Evolutionary conservation across 2,113 vertebrate genomes (phyloP).

Genomic region (Parus major): DNA sequence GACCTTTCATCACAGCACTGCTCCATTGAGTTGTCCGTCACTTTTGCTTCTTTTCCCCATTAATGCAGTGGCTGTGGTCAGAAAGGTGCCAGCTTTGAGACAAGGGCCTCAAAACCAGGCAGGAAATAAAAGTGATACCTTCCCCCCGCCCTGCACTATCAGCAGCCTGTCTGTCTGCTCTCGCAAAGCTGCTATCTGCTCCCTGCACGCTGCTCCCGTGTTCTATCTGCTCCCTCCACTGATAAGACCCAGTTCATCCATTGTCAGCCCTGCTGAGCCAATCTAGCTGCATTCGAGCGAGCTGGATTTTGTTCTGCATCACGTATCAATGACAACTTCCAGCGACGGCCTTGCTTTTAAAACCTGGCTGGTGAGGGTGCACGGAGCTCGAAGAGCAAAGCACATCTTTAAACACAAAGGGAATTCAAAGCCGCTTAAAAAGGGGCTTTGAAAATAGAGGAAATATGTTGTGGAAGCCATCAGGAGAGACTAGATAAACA

Average conservation of each 20-base stretch:
- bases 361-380: not conserved
- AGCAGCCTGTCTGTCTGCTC: not conserved
- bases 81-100: constrained; percentile 26
- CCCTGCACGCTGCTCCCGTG: constrained; percentile 8
- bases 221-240: constrained; percentile 27
- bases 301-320: constrained; percentile 66
- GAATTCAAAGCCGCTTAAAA: constrained; percentile 14
- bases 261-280: constrained; percentile 52
- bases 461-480: not conserved
- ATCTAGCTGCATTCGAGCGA: constrained; percentile 33
- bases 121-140: not conserved
- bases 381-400: not conserved
- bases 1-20: constrained; percentile 8
- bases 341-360: constrained; percentile 1
- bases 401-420: constrained; percentile 42
- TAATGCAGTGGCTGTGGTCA: constrained; percentile 1
- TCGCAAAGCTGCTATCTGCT: constrained; percentile 46
- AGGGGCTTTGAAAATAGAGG: constrained; percentile 21
- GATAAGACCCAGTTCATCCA: constrained; percentile 43
- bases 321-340: constrained; percentile 50
- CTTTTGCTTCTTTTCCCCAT: not conserved
- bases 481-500: constrained; percentile 33
- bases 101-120: not conserved
- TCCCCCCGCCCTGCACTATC: not conserved
- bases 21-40: not conserved